Base-by-base conservation (phyloP, 2,113 vertebrate species). In the Baryphthengus martii region DNA sequence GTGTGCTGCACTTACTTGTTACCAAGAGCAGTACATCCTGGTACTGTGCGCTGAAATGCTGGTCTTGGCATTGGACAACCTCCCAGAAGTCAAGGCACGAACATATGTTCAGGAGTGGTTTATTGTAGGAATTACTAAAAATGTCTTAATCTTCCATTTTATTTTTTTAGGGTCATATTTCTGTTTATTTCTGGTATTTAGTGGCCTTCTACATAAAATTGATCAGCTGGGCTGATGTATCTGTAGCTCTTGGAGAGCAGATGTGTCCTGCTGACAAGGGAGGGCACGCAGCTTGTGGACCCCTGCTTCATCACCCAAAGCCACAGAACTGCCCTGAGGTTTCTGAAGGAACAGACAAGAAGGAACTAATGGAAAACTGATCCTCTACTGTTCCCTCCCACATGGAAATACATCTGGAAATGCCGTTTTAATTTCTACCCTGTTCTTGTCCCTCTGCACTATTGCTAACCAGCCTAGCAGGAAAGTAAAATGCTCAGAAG, bases 111-210 rank as follows among this genome's bases (percentile, higher is more conserved):
- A 78, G 50, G 26, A 44, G 4, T 81, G 9, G 5, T 93, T 96
- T 95, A 93, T 92, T 96, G 47, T 35, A 89, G 37, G 11, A 23
- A 62, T 59, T 88, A 74, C n/a, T 53, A 11, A 29, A 85, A 44
- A 24, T 50, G 11, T 82, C 40, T 49, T 81, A 49, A 37, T 86
- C 1, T n/a, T 24, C 17, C 26, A 9, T 21, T n/a, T 71, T n/a
- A n/a, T n/a, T n/a, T 56, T 74, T 77, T 66, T 50, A 37, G 0
- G 0, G 8, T 65, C 6, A 1, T 35, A 17, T 76, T 65, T 83
- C 66, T 91, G 20, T n/a, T n/a, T n/a, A n/a, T n/a, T n/a, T n/a
- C n/a, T n/a, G n/a, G n/a, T 88, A 14, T 78, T 61, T 82, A 61
- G 40, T 49, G 3, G 3, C 61, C 35, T 89, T 55, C 17, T 62